A percentile compares a stretch with the other conserved stretches of the same genome.
phyloP scores from a whole-genome alignment of 2,113 vertebrate genomes.

The Pitta sordida region DNA sequence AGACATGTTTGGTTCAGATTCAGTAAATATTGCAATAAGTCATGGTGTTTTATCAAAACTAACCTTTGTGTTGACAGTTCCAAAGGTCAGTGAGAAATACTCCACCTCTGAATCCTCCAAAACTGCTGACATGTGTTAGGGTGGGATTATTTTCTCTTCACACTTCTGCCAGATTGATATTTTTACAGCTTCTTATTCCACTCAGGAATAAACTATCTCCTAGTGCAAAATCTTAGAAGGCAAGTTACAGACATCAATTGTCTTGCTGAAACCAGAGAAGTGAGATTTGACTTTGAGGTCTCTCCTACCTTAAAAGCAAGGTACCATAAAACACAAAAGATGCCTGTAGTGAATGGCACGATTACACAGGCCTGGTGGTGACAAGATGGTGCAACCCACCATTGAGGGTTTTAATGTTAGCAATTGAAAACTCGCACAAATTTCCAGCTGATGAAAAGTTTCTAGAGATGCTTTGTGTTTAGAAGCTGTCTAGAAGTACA shows the following conservation, averaged over 20 bases:
- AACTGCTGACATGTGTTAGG: background rate
- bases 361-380: background rate
- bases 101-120: fast-evolving
- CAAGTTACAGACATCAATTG: background rate
- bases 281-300: background rate
- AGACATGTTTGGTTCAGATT: background rate
- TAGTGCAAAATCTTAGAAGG: background rate
- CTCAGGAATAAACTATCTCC: background rate
- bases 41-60: background rate
- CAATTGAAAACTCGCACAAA: background rate
- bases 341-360: background rate
- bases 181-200: background rate
- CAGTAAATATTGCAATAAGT: background rate
- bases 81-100: background rate
- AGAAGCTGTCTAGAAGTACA: background rate
- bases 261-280: background rate
- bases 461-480: background rate
- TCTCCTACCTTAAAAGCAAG: background rate
- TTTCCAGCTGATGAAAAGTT: background rate
- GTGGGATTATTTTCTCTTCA: background rate
- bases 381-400: background rate
- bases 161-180: background rate
- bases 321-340: background rate
- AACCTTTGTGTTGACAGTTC: background rate
- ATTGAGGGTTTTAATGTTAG: background rate